Conservation (phyloP, 2,113 vertebrate genomes). For the Oreamnos americanus region DNA sequence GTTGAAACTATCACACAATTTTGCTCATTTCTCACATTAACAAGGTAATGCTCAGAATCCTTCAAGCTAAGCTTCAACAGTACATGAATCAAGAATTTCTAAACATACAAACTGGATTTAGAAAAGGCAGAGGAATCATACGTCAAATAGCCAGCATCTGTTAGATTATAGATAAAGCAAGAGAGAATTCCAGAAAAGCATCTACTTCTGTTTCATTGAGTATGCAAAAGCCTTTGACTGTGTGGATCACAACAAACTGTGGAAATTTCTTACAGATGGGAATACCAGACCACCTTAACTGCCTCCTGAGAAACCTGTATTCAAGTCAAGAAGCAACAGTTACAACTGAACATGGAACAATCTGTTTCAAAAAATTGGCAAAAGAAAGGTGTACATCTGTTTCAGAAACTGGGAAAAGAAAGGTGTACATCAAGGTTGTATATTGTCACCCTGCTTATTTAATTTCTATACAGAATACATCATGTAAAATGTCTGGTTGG, state of each 20-base stretch:
- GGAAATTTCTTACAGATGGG: background rate
- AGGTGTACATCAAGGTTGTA: background rate
- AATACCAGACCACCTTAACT: background rate
- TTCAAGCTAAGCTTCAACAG: background rate
- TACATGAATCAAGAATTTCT: background rate
- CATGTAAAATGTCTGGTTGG: background rate
- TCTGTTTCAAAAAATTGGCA: background rate
- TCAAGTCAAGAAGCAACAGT: background rate
- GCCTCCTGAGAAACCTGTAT: background rate
- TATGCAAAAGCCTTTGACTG: background rate
- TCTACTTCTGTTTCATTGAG: background rate
- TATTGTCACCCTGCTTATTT: background rate
- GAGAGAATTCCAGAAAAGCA: background rate
- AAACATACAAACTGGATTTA: background rate
- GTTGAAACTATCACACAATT: background rate
- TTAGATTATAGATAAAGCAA: background rate
- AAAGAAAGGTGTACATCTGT: background rate
- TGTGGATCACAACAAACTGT: background rate
- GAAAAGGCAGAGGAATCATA: background rate
- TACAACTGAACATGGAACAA: background rate
- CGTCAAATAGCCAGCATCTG: background rate
- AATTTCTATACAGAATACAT: background rate
- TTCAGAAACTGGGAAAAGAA: background rate
- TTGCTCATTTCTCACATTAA: background rate
- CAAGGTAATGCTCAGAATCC: background rate